Evolutionary conservation across 1,140 invertebrate species (phyloP).

Genomic region (Orchesella cincta): DNA sequence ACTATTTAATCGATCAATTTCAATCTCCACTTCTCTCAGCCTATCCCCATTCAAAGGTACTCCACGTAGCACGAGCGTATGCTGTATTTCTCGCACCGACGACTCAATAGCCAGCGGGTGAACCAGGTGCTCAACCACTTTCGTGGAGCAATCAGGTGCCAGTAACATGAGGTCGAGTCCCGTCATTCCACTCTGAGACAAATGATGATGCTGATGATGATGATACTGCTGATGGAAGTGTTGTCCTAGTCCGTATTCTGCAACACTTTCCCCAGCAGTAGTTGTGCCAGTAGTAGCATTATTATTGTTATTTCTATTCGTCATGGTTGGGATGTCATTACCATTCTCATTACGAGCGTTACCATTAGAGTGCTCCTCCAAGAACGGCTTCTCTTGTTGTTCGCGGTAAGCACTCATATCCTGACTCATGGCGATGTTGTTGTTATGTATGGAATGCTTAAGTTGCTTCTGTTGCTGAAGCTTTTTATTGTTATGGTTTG

Average conservation of each 20-base stretch:
- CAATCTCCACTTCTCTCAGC: conserved; percentile 66
- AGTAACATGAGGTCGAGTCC: conserved; percentile 2
- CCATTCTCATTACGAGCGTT: not conserved
- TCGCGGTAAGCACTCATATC: not conserved
- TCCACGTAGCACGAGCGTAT: conserved; percentile 52
- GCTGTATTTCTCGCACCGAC: conserved; percentile 62
- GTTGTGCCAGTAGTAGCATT: not conserved
- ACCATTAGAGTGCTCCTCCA: not conserved
- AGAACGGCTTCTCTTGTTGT: not conserved
- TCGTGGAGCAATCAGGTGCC: conserved; percentile 53
- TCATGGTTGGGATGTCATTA: not conserved
- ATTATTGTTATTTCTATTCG: conserved; percentile 23
- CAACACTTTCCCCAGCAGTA: not conserved
- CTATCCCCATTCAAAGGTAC: conserved; percentile 52
- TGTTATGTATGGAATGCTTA: not conserved
- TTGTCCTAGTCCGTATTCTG: no score
- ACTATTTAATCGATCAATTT: conserved; percentile 67
- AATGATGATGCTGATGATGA: not conserved
- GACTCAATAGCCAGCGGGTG: conserved; percentile 67
- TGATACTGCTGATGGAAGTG: not conserved
- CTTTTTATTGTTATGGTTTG: conserved; percentile 24
- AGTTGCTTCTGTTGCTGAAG: conserved; percentile 2
- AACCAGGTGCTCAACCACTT: conserved; percentile 74
- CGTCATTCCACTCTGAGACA: not conserved
- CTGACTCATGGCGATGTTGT: not conserved